Evolutionary conservation across 2,113 vertebrate genomes (phyloP), one percentile per base, ranked within the genome.

Genomic region (Seriola aureovittata): DNA sequence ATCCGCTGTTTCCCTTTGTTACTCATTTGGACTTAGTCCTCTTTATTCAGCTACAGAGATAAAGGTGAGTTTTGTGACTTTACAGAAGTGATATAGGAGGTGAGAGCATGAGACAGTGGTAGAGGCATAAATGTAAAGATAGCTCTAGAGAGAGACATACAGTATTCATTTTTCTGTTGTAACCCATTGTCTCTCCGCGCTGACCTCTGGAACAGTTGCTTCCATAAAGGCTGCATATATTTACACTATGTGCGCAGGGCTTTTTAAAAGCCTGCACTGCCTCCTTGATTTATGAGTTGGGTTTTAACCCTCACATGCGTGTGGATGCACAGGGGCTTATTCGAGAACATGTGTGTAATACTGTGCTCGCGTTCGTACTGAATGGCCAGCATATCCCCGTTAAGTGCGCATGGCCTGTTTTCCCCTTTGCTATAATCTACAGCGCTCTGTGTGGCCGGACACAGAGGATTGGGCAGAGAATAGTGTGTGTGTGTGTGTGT

Each of bases 211-310:
- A 82, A 75, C 79, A 57, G 19, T 63, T 16, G 32, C 50, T 73
- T 74, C 79, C 66, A 81, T 81, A 81, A 72, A 78, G 32, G 12
- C 69, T 82, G 83, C 79, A 85, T 89, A 75, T 81, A 90, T 84
- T 82, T 77, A 79, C 62, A 68, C 42, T 42, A 21, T 81, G 67
- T 71, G 77, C 84, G 54, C 38, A 48, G 71, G 57, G 34, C 63
- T 42, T 78, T 86, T 84, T 80, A 80, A 81, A 84, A 29, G 70
- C 36, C 67, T 34, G 13, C 60, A 60, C 76, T 64, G 38, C 62
- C 44, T 78, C 8, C 11, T 55, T 81, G 85, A 89, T 84, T 87
- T 84, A 85, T 80, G 74, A 81, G 68, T 8, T 67, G 52, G 42
- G 32, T 44, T 87, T 71, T 79, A 81, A 87, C 77, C 77, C 80